A percentile compares a stretch with the other conserved stretches of the same genome.
Conservation (phyloP, 35 echinoderm and acorn worm species). For the Lytechinus pictus region DNA sequence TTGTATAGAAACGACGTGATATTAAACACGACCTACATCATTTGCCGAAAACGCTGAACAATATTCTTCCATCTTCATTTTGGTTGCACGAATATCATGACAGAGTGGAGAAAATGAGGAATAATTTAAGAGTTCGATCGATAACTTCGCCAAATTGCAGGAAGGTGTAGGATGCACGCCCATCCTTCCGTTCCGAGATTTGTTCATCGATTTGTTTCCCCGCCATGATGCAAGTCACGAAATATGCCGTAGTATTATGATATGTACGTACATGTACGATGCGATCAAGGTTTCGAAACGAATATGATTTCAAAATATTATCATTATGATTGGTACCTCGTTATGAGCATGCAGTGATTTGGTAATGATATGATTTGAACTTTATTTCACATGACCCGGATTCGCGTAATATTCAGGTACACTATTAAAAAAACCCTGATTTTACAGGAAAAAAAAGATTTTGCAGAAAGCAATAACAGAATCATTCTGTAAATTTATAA, state of each 20-base stretch:
- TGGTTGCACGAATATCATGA: neutral
- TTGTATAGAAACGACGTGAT: no score
- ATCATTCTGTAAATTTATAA: no score
- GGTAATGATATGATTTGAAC: no score
- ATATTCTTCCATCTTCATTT: neutral
- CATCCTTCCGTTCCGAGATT: neutral
- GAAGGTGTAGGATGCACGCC: neutral
- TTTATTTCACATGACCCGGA: no score
- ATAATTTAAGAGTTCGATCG: neutral
- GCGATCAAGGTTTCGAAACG: neutral
- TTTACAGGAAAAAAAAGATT: no score
- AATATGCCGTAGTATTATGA: neutral
- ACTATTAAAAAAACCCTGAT: no score
- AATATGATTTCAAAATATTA: neutral
- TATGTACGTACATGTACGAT: neutral
- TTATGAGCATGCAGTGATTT: neutral
- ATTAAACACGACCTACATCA: no score
- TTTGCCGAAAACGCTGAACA: no score
- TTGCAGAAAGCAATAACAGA: no score
- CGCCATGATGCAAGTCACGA: neutral
- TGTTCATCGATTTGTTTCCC: neutral
- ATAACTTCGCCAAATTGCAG: neutral
- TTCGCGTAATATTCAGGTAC: no score
- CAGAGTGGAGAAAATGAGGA: neutral
- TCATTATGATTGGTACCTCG: neutral